phyloP scores from a whole-genome alignment of 2,797 vertebrate genomes.

The Sorex maritimensis region DNA sequence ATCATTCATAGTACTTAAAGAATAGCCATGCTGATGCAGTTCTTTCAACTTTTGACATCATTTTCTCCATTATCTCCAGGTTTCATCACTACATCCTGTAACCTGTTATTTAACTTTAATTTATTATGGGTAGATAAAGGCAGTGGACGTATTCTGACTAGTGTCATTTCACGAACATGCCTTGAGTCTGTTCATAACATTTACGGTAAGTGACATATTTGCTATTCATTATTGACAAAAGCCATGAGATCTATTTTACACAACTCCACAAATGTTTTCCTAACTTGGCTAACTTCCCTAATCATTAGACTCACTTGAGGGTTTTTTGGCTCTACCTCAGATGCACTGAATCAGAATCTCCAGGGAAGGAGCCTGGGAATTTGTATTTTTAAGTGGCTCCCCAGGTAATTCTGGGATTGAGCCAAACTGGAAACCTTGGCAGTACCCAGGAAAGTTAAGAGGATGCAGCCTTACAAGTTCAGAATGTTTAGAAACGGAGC shows the following conservation, averaged over 20 bases:
- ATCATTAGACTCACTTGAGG: constrained; percentile 80
- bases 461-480: not conserved
- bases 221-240: constrained; percentile 11
- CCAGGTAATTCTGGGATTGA: constrained; percentile 74
- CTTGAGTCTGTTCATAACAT: not conserved
- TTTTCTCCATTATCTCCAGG: not conserved
- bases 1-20: not conserved
- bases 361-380: constrained; percentile 78
- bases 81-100: not conserved
- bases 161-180: not conserved
- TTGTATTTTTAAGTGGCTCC: constrained; percentile 82
- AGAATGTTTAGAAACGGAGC: constrained; percentile 63
- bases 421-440: constrained; percentile 59
- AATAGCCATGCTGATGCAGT: not conserved
- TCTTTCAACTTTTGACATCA: constrained; percentile 4
- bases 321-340: constrained; percentile 69
- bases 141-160: not conserved
- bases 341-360: constrained; percentile 72
- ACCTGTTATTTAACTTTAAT: not conserved
- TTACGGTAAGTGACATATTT: constrained; percentile 19
- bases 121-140: not conserved
- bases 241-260: constrained; percentile 26
- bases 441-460: constrained; percentile 1
- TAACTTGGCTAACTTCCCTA: constrained; percentile 70
- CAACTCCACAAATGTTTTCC: constrained; percentile 26